Conservation (phyloP, 2,797 vertebrate species). For the Microctenopoma lineatum region DNA sequence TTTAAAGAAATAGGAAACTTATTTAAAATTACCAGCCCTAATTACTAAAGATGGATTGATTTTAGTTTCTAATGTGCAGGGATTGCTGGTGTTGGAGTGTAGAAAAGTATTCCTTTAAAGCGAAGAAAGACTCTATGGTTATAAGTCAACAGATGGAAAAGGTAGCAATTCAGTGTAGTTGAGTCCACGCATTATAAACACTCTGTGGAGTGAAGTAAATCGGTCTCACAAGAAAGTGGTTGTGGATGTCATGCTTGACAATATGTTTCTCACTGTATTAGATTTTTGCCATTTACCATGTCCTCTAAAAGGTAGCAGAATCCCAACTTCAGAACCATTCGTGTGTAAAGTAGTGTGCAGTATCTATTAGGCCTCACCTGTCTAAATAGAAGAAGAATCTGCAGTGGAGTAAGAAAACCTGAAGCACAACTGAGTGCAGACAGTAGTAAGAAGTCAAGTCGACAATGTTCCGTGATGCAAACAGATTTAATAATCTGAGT, state of each 20-base stretch:
- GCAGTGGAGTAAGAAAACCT: background rate
- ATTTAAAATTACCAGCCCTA: conserved; percentile 45
- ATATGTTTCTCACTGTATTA: conserved; percentile 6
- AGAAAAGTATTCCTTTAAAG: conserved; percentile 41
- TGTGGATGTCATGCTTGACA: conserved; percentile 30
- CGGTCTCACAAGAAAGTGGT: conserved; percentile 31
- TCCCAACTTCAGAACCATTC: background rate
- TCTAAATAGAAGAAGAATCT: conserved; percentile 12
- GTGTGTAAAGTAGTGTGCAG: background rate
- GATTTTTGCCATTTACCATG: conserved; percentile 23
- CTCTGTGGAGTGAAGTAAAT: conserved; percentile 19
- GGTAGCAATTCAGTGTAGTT: background rate
- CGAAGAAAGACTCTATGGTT: conserved; percentile 6
- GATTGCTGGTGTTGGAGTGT: conserved; percentile 29
- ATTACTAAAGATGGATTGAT: conserved; percentile 57
- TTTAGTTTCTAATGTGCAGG: conserved; percentile 31
- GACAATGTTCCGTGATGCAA: conserved; percentile 23
- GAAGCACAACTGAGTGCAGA: background rate
- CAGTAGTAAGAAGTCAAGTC: conserved; percentile 5
- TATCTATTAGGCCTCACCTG: background rate
- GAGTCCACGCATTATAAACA: background rate
- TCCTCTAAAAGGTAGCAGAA: background rate
- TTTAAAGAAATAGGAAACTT: conserved; percentile 28
- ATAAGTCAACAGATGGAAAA: conserved; percentile 21
- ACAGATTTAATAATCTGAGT: conserved; percentile 24